Conservation (phyloP, 2,888 invertebrate species). For the Drosophila austrosaltans region DNA sequence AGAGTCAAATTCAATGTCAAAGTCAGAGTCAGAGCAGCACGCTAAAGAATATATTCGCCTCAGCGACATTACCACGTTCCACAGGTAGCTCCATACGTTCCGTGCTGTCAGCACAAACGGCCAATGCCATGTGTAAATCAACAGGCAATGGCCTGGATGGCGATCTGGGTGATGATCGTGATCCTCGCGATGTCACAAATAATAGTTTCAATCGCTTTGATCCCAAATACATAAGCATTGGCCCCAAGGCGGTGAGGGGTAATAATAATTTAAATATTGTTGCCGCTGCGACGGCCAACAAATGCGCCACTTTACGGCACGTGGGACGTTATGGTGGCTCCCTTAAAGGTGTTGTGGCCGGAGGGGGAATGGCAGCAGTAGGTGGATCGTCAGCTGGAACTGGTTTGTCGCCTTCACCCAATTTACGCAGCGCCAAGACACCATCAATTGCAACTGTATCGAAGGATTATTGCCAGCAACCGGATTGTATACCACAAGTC, state of each 20-base stretch:
- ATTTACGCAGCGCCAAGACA: slow-evolving; percentile 83
- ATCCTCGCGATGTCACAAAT: slow-evolving; percentile 83
- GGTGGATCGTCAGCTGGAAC: neutral
- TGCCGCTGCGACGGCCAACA: slow-evolving; percentile 80
- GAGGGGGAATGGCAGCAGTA: neutral
- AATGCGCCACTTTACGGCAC: slow-evolving; percentile 83
- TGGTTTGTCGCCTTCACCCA: slow-evolving; percentile 68
- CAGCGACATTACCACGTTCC: slow-evolving; percentile 82
- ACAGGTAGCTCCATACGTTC: slow-evolving; percentile 82
- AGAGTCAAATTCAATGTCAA: slow-evolving; percentile 42
- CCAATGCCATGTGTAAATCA: slow-evolving; percentile 80
- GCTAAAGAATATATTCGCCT: slow-evolving; percentile 81
- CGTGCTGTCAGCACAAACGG: slow-evolving; percentile 80
- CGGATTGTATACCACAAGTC: slow-evolving; percentile 81
- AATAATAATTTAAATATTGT: slow-evolving; percentile 81
- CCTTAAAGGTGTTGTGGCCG: slow-evolving; percentile 73
- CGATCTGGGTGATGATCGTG: slow-evolving; percentile 76
- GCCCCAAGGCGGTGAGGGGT: slow-evolving; percentile 83
- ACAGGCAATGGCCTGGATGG: slow-evolving; percentile 79
- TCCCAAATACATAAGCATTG: slow-evolving; percentile 84
- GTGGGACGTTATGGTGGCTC: slow-evolving; percentile 83
- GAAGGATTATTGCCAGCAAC: slow-evolving; percentile 83
- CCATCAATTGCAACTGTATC: slow-evolving; percentile 83
- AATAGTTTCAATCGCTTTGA: slow-evolving; percentile 84
- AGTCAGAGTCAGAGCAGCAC: slow-evolving; percentile 59